Base-by-base conservation (phyloP, 2,113 vertebrate species). In the Petroica traversi region DNA sequence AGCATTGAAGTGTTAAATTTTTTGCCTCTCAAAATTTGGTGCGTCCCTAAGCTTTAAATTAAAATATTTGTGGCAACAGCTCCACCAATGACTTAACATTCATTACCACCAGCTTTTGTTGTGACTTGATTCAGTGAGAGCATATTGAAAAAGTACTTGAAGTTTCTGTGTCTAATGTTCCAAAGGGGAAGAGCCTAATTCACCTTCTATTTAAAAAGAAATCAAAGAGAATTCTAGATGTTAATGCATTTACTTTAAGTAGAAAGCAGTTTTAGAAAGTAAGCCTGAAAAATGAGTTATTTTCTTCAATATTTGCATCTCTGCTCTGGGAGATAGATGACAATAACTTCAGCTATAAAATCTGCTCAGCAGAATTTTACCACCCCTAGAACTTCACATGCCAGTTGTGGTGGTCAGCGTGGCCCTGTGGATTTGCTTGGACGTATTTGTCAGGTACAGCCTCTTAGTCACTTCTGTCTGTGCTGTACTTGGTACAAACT, bases 361-460 rank as follows among this genome's bases (percentile, higher is more conserved):
- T 52, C 14, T 69, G 8, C 20, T 61, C 13, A 41, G 20, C 10
- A 57, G 28, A 82, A 38, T 46, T 63, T 16, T 43, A 61, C 17
- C 19, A 36, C 14, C 22, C n/a, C 8, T 26, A 34, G 26, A 82
- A 24, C 8, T 2, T 1, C 29, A 12, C 11, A 2, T 12, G 15
- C 5, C 18, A 4, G 2, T 18, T 62, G 5, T 4, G 0, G 4
- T 26, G 5, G 19, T 57, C 7, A 8, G 11, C 69, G 13, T 19
- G 73, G 5, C 33, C 12, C 4, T 61, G 23, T 38, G 14, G 11
- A 24, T 3, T 4, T 36, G 11, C 17, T 38, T 80, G 34, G 36
- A 40, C 17, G 22, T 33, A 5, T 45, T 85, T 29, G 9, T 43
- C 12, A 8, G 10, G 38, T 75, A 38, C 31, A 36, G 6, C 8